These are phyloP conservation scores for Cacatua alba DNA, from an alignment of 2,113 vertebrate genomes.

Conservation along the genomic window DNA sequence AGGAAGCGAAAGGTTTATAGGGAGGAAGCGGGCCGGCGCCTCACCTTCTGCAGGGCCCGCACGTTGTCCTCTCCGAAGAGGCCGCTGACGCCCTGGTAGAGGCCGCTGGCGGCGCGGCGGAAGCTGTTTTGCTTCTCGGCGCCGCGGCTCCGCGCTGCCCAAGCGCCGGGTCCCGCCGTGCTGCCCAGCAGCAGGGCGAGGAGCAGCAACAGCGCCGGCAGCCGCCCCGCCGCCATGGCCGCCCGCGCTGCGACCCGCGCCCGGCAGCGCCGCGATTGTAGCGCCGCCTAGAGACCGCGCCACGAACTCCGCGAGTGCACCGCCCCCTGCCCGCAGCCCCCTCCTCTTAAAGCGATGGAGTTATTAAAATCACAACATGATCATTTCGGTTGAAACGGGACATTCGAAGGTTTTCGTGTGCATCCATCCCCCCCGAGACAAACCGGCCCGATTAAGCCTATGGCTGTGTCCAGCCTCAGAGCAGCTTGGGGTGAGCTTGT, in stretches of 20 bases:
- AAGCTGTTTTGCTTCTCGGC: conserved; percentile 84
- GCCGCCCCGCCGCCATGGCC: not conserved
- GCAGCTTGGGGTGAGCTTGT: not conserved
- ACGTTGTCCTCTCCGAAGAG: conserved; percentile 92
- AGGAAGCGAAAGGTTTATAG: not conserved
- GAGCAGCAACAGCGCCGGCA: not conserved
- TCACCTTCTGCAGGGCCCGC: conserved; percentile 87
- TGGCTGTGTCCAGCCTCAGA: too few species aligned
- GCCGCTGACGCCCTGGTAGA: conserved; percentile 87
- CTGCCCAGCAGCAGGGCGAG: conserved; percentile 64
- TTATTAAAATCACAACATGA: rapidly evolving
- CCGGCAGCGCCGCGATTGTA: not conserved
- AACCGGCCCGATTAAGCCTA: not conserved
- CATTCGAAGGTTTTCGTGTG: too few species aligned
- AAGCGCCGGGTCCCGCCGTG: conserved; percentile 54
- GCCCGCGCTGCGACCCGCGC: not conserved
- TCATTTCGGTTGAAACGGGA: not conserved
- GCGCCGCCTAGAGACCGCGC: not conserved
- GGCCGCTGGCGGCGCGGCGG: conserved; percentile 81
- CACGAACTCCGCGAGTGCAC: not conserved
- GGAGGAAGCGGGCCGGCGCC: not conserved
- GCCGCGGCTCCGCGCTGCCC: conserved; percentile 81
- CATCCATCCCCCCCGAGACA: not conserved
- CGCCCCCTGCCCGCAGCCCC: not conserved
- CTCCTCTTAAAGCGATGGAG: rapidly evolving